Percentiles rank a stretch among this genome's conserved stretches.
phyloP scores from a whole-genome alignment of 92 coral and sea anemone species.

The Actinostola sp. region DNA sequence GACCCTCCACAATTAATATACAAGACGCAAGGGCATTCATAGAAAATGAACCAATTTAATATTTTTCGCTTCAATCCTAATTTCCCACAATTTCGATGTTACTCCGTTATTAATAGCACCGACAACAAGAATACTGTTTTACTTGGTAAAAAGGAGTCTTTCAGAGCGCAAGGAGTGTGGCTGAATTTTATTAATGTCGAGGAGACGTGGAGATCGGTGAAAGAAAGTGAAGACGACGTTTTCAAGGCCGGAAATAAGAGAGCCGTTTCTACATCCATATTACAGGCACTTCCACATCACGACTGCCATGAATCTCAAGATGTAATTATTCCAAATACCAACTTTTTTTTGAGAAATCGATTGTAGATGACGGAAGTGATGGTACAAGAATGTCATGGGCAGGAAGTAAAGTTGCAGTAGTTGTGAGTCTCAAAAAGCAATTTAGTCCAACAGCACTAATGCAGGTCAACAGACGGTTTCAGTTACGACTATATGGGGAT shows the following conservation, averaged over 20 bases:
- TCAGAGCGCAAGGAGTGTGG: constrained; percentile 26
- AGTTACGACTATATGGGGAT: constrained; percentile 43
- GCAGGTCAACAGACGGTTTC: constrained; percentile 57
- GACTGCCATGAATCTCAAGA: constrained; percentile 46
- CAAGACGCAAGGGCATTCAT: constrained; percentile 38
- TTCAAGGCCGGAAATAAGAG: no score
- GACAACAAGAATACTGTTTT: constrained; percentile 45
- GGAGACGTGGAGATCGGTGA: no score
- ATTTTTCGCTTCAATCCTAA: constrained; percentile 18
- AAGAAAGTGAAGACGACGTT: no score
- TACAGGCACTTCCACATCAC: constrained; percentile 41
- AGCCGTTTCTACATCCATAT: no score
- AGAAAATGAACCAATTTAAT: constrained; percentile 38
- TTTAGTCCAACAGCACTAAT: constrained; percentile 38
- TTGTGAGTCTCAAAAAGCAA: constrained; percentile 29
- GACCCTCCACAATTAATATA: constrained; percentile 36
- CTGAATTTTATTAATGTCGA: constrained; percentile 12
- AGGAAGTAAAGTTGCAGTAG: constrained; percentile 41
- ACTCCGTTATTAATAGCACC: constrained; percentile 35
- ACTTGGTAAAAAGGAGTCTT: constrained; percentile 48
- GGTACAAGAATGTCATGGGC: constrained; percentile 35
- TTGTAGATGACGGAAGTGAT: constrained; percentile 28
- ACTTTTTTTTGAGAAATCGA: constrained; percentile 25
- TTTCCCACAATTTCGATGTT: constrained; percentile 8
- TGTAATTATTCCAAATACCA: constrained; percentile 47